A percentile compares a stretch with the other conserved stretches of the same genome.
phyloP scores from a whole-genome alignment of 2,797 vertebrate species.

The Platyrinchus mystaceus region DNA sequence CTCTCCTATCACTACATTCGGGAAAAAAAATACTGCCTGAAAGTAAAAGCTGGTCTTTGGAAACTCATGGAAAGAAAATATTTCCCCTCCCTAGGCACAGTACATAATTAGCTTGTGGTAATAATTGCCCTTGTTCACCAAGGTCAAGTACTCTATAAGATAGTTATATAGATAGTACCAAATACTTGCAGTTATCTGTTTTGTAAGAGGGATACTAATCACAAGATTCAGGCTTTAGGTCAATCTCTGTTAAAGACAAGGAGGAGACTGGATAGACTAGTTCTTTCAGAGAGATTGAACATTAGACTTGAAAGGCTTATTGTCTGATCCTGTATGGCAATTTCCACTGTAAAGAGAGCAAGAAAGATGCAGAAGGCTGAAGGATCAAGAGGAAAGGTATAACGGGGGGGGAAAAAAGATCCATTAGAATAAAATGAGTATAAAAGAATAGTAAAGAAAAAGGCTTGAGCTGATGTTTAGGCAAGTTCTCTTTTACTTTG shows the following conservation, averaged over 20 bases:
- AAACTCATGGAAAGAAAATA: background rate
- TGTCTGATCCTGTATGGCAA: background rate
- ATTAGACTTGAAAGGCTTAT: background rate
- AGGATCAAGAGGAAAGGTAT: background rate
- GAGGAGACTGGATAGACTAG: background rate
- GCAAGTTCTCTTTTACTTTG: background rate
- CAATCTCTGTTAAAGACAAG: background rate
- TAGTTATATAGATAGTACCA: background rate
- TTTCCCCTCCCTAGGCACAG: background rate
- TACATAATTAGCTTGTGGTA: background rate
- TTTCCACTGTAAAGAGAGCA: background rate
- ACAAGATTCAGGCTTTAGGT: background rate
- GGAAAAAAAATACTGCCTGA: background rate
- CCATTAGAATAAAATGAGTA: background rate
- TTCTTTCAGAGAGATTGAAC: background rate
- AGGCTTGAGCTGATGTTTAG: background rate
- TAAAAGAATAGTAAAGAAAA: background rate
- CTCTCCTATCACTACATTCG: background rate
- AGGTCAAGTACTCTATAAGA: background rate
- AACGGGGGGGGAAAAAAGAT: rapidly evolving
- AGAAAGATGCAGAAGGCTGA: background rate
- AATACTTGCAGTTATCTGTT: background rate
- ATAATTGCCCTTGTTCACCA: background rate
- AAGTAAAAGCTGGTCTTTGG: conserved; percentile 3
- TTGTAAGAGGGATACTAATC: background rate